Conservation (phyloP, 2,888 invertebrate genomes). For the Psylliodes chrysocephalus region DNA sequence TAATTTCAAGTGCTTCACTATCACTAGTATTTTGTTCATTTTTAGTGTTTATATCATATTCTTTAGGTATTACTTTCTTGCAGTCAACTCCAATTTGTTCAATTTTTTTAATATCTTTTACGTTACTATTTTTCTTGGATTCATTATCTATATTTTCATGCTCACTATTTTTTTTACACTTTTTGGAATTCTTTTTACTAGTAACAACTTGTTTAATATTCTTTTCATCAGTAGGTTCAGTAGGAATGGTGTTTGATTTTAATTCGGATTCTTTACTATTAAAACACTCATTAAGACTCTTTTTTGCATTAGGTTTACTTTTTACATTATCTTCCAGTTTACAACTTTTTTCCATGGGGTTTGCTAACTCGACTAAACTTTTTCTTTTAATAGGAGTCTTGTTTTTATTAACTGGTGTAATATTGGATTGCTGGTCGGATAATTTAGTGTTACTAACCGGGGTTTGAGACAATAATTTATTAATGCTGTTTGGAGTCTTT, state of each 20-base stretch:
- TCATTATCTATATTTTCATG: background rate
- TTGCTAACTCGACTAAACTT: constrained; percentile 1
- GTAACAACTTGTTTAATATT: background rate
- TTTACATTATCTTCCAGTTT: background rate
- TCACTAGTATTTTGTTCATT: too few species aligned
- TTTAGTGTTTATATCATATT: too few species aligned
- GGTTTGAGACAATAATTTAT: constrained; percentile 29
- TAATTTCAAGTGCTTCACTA: background rate
- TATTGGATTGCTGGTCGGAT: constrained; percentile 12
- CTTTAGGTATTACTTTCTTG: too few species aligned
- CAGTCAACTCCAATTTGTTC: background rate
- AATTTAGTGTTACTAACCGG: constrained; percentile 4
- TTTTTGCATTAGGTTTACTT: constrained; percentile 10
- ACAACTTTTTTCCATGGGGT: background rate
- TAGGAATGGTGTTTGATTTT: background rate
- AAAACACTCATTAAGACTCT: constrained; percentile 22
- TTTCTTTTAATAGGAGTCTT: background rate
- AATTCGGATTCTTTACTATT: background rate
- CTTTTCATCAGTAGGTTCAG: background rate
- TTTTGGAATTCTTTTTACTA: background rate
- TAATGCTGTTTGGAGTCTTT: constrained; percentile 42
- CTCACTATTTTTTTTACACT: background rate
- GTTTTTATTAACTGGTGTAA: constrained; percentile 31
- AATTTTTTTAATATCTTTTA: background rate
- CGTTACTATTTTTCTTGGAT: background rate